Evolutionary conservation across 2,113 vertebrate genomes (phyloP).

Genomic region (Carassius carassius): DNA sequence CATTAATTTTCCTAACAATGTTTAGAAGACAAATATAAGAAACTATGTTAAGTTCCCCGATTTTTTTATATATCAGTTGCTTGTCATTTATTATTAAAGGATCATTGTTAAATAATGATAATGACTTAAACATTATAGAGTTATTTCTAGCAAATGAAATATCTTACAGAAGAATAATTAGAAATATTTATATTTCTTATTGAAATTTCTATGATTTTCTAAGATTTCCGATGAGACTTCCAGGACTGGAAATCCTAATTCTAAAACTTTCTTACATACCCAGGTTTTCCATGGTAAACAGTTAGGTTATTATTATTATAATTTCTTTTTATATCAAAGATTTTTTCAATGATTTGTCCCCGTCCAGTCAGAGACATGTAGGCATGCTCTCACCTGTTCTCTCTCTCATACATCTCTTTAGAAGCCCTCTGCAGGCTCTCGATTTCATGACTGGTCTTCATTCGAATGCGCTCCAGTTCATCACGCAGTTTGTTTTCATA

Average conservation of each 20-base stretch:
- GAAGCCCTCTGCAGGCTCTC: constrained; percentile 88
- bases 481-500: constrained; percentile 89
- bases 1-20: not conserved
- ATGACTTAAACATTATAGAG: no score
- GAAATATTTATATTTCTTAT: no score
- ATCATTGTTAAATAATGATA: not conserved
- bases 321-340: no score
- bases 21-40: not conserved
- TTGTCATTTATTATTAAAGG: not conserved
- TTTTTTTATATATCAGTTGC: not conserved
- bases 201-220: not conserved
- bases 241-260: not conserved
- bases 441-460: constrained; percentile 93
- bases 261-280: not conserved
- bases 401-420: constrained; percentile 96
- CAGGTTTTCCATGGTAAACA: not conserved
- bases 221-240: not conserved
- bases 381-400: constrained; percentile 86
- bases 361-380: not conserved
- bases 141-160: no score
- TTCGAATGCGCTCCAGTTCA: constrained; percentile 89
- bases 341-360: not conserved
- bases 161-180: no score
- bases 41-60: not conserved
- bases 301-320: no score